Base-by-base conservation (phyloP, 1,140 invertebrate genomes). In the Caligus rogercresseyi region DNA sequence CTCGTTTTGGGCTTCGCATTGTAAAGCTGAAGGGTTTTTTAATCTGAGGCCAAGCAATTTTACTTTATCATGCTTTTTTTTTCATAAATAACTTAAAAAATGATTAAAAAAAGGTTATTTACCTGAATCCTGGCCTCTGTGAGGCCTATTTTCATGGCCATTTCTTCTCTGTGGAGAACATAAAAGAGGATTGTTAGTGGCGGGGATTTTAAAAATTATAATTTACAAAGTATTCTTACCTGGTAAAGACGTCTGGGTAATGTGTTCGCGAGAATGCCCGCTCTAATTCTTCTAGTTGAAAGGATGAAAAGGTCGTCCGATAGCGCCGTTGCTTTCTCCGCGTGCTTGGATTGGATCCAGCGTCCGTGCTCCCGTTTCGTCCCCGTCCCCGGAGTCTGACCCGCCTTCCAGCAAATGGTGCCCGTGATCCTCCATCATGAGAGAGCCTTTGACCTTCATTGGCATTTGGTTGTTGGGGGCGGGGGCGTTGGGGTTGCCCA, bases 191-290 rank as follows among this genome's bases (percentile, higher is more conserved):
- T 23, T 43, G n/a, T 11, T 43, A 11, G n/a, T n/a, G n/a, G n/a
- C n/a, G n/a, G n/a, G n/a, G n/a, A n/a, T n/a, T n/a, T n/a, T n/a
- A n/a, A n/a, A n/a, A n/a, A n/a, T n/a, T n/a, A n/a, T n/a, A n/a
- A 43, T 43, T 43, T 43, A 43, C 31, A 43, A 61, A 59, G 16
- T n/a, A n/a, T n/a, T 71, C 77, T 75, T 78, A 94, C 85, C 91
- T 85, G 21, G 89, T 95, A 75, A 96, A 96, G 0, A 96, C 91
- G 75, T 97, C 92, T 16, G 92, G 92, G 74, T 96, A 96, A 75
- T 96, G 92, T 3, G 91, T 95, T 68, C 89, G 82, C 0, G 89
- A 86, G 74, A 97, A 97, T 0, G 91, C 90, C 73, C 94, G 94
- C 72, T 97, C 92, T 65, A 97, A 75, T 74, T 96, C 92, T 71